Conservation (phyloP, 2,113 vertebrate genomes). For the Syngnathus floridae region DNA sequence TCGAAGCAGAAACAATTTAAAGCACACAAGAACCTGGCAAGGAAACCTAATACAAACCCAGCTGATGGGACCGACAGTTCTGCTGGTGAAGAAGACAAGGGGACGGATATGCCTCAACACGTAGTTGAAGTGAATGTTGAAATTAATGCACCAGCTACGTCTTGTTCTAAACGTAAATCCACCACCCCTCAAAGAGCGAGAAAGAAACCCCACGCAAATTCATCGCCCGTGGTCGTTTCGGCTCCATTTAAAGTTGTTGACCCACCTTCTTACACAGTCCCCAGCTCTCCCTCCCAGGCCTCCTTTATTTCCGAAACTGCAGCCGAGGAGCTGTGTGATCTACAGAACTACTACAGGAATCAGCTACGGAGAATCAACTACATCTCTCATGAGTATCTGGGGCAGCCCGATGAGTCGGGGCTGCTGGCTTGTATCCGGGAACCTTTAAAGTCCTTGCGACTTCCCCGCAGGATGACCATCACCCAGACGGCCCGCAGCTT, state of each 20-base stretch:
- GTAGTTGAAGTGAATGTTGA: slow-evolving; percentile 51
- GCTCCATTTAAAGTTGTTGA: not conserved
- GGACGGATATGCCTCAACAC: not conserved
- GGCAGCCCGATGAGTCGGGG: slow-evolving; percentile 42
- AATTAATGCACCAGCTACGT: slow-evolving; percentile 37
- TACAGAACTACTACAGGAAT: slow-evolving; percentile 57
- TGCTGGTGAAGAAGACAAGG: slow-evolving; percentile 3
- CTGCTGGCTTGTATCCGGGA: slow-evolving; percentile 62
- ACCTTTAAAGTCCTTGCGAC: slow-evolving; percentile 60
- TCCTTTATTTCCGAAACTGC: slow-evolving; percentile 67
- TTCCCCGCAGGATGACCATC: slow-evolving; percentile 49
- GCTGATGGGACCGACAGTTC: not conserved
- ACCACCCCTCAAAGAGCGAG: slow-evolving; percentile 38
- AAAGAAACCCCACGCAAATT: slow-evolving; percentile 7
- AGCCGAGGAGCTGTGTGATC: slow-evolving; percentile 62
- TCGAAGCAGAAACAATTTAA: slow-evolving; percentile 43
- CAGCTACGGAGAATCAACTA: slow-evolving; percentile 68
- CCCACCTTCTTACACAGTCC: not conserved
- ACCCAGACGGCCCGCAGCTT: slow-evolving; percentile 57
- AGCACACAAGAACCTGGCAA: slow-evolving; percentile 51
- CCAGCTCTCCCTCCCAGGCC: slow-evolving; percentile 51
- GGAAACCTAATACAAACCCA: slow-evolving; percentile 20
- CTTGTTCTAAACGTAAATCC: slow-evolving; percentile 34
- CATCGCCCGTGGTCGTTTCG: not conserved
- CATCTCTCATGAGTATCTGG: slow-evolving; percentile 66